Evolutionary conservation across 2,113 vertebrate genomes (phyloP), one percentile per base, ranked within the genome.

Genomic region (Xenotilapia flavipinnis): DNA sequence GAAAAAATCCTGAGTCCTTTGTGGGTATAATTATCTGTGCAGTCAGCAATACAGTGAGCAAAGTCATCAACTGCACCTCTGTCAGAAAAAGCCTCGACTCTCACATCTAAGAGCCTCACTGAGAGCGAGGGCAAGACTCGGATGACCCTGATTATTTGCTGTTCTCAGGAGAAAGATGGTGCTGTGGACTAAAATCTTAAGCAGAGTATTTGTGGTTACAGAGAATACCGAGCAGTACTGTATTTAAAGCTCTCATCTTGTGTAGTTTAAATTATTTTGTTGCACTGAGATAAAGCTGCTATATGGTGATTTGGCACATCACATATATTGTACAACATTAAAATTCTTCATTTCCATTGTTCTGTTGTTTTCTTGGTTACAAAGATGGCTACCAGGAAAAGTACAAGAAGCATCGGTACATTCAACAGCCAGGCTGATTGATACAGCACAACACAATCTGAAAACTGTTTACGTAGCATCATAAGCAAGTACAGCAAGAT

Each of bases 211-310:
- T 65, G 62, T 68, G 2, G n/a, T 80, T 80, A 77, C 23, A 14
- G 19, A 17, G 23, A 80, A 86, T 28, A 77, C 26, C 6, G 8
- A 38, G 31, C 1, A 3, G 86, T 28, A 54, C 33, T 31, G 21
- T 31, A n/a, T 11, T 62, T 58, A 36, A 75, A 83, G 40, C 4
- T n/a, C 26, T 77, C 45, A 9, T 60, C 7, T 11, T 40, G 1
- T 62, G 75, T 62, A 5, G 21, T 54, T 83, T 36, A 5, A 26
- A 81, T 49, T 31, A 28, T 42, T 58, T 56, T 51, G n/a, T 84
- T 36, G 53, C 15, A 40, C 21, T 80, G 87, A 84, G 86, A 26
- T 92, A 86, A 94, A 79, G 86, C 89, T 90, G 65, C 81, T 86
- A 79, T 49, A 33, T 38, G 9, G 51, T 89, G 60, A 58, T 70